These are phyloP conservation scores for Saccopteryx bilineata DNA, from an alignment of 2,113 vertebrate species.

Conservation along the genomic window DNA sequence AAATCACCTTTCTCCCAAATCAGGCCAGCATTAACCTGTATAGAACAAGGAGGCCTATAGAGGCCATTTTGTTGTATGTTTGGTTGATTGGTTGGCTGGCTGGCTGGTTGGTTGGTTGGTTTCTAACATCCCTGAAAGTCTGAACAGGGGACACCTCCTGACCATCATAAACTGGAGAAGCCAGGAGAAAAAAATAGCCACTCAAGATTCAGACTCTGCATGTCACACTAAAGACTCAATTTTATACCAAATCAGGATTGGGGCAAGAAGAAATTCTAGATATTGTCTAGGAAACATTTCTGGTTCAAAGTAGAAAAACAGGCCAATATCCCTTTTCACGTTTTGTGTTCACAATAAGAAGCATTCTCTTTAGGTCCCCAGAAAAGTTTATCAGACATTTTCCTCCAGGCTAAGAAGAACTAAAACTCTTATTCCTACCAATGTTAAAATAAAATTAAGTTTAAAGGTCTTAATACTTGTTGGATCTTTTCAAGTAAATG, in stretches of 20 bases:
- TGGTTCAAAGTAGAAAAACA: constrained; percentile 11
- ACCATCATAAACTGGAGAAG: not conserved
- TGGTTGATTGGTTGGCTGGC: not conserved
- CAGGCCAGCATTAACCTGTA: not conserved
- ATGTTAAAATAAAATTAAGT: constrained; percentile 57
- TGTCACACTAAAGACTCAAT: not conserved
- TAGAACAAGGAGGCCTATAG: not conserved
- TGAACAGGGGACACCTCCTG: not conserved
- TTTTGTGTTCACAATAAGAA: not conserved
- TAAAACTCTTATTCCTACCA: not conserved
- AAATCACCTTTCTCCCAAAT: constrained; percentile 19
- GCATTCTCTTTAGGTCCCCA: not conserved
- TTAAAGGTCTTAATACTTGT: not conserved
- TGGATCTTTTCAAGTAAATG: constrained; percentile 14
- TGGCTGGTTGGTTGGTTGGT: not conserved
- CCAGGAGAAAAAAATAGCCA: not conserved
- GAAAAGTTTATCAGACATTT: constrained; percentile 33
- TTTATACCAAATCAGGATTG: not conserved
- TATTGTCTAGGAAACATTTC: not conserved
- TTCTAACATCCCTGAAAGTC: not conserved
- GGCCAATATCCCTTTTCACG: not conserved
- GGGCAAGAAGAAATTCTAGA: not conserved
- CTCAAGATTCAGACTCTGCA: not conserved
- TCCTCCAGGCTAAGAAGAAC: not conserved
- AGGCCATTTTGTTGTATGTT: not conserved